phyloP scores from a whole-genome alignment of 2,888 invertebrate genomes.

The Stenichneumon culpator region DNA sequence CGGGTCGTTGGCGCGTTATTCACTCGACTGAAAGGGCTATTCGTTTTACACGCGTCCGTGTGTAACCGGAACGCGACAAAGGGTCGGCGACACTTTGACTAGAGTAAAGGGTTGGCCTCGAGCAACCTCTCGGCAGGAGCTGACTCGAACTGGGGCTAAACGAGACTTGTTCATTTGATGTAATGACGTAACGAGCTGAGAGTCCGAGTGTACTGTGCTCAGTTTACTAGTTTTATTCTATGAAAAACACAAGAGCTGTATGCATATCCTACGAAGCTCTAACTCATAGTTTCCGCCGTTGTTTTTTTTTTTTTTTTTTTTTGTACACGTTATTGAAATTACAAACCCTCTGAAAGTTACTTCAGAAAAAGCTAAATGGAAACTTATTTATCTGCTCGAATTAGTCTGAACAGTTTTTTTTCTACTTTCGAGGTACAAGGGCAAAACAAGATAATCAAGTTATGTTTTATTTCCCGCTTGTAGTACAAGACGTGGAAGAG shows the following conservation, averaged over 20 bases:
- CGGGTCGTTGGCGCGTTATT: conserved; percentile 58
- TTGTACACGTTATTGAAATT: not conserved
- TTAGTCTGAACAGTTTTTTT: not conserved
- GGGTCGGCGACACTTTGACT: conserved; percentile 55
- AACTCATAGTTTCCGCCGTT: not conserved
- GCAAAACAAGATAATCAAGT: not conserved
- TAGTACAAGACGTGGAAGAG: not conserved
- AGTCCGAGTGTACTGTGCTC: conserved; percentile 29
- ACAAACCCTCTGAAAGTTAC: not conserved
- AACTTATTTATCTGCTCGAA: not conserved
- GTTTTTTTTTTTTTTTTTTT: too few relatives aligned
- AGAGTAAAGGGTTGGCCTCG: conserved; percentile 45
- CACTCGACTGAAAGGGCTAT: conserved; percentile 55
- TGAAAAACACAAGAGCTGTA: not conserved
- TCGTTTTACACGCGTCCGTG: conserved; percentile 52
- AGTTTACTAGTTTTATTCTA: not conserved
- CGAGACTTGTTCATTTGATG: conserved; percentile 54
- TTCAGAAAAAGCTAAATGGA: not conserved
- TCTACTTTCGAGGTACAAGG: not conserved
- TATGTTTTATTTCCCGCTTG: not conserved
- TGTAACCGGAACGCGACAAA: conserved; percentile 15
- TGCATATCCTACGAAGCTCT: not conserved
- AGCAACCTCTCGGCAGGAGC: conserved; percentile 14
- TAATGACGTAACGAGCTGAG: conserved; percentile 59
- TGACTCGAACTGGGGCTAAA: not conserved